A percentile compares a stretch with the other conserved stretches of the same genome.
phyloP scores from a whole-genome alignment of 2,113 vertebrate species.

The Irena cyanogastra region DNA sequence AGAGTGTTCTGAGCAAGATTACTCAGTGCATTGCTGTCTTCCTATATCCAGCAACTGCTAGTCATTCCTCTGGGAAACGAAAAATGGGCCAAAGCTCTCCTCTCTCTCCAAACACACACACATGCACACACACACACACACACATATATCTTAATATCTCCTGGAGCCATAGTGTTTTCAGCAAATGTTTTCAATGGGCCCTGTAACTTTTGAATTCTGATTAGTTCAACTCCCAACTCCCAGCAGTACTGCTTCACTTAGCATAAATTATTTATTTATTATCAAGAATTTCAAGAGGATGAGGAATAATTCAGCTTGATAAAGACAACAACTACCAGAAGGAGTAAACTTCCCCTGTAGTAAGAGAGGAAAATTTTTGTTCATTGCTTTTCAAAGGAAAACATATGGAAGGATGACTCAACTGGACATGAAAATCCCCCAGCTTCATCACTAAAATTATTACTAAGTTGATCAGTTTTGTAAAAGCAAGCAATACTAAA shows the following conservation, averaged over 20 bases:
- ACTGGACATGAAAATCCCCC: background rate
- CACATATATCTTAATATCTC: background rate
- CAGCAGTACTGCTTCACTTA: constrained; percentile 34
- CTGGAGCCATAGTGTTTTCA: background rate
- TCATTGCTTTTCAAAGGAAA: constrained; percentile 41
- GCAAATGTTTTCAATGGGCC: background rate
- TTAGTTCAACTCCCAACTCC: background rate
- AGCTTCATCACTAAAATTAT: background rate
- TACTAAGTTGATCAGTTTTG: background rate
- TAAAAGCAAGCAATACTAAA: background rate
- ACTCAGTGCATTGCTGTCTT: background rate
- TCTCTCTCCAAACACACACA: background rate
- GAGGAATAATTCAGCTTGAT: constrained; percentile 50
- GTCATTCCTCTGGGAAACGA: background rate
- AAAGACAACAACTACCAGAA: constrained; percentile 26
- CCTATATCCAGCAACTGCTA: background rate
- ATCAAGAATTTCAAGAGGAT: constrained; percentile 45
- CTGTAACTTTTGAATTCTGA: constrained; percentile 20
- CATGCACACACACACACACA: background rate
- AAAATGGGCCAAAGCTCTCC: background rate
- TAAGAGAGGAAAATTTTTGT: background rate
- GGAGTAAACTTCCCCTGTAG: background rate
- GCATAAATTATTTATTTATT: constrained; percentile 73
- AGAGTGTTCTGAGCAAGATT: background rate
- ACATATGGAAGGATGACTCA: background rate